Evolutionary conservation across 2,888 invertebrate genomes (phyloP).

Genomic region (Acanthosepion lycidas): DNA sequence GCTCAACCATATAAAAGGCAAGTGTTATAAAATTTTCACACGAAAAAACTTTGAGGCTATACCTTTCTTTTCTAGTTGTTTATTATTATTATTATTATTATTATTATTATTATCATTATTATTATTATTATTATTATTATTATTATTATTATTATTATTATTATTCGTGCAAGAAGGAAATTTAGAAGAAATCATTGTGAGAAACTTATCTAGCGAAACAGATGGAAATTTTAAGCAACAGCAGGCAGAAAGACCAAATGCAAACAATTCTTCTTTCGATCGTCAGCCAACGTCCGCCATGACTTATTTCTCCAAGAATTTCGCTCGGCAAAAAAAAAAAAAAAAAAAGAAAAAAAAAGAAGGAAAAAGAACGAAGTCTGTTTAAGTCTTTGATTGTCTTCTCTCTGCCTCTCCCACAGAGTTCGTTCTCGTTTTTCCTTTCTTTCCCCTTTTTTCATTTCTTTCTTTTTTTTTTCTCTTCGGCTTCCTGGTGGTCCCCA

Average conservation of each 20-base stretch:
- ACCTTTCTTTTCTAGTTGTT: no score
- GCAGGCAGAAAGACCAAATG: background rate
- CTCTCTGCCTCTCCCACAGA: background rate
- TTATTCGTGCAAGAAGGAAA: background rate
- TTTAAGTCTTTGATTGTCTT: background rate
- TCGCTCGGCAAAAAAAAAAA: no score
- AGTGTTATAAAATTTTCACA: no score
- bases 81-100: no score
- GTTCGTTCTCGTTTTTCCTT: background rate
- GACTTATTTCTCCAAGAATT: background rate
- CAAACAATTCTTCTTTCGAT: background rate
- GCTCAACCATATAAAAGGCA: no score
- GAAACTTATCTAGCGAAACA: background rate
- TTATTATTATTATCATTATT: background rate
- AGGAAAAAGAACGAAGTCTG: background rate
- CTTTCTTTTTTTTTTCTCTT: background rate
- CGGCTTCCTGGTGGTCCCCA: conserved; percentile 10
- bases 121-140: background rate
- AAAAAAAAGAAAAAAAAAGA: background rate
- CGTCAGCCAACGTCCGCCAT: background rate
- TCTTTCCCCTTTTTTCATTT: background rate
- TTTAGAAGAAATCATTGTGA: background rate
- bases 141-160: conserved; percentile 21
- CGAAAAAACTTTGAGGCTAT: no score
- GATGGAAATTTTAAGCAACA: background rate